A percentile compares a stretch with the other conserved stretches of the same genome.
Evolutionary conservation across 2,797 vertebrate genomes (phyloP).

Genomic region (Melanotaenia nigrans): DNA sequence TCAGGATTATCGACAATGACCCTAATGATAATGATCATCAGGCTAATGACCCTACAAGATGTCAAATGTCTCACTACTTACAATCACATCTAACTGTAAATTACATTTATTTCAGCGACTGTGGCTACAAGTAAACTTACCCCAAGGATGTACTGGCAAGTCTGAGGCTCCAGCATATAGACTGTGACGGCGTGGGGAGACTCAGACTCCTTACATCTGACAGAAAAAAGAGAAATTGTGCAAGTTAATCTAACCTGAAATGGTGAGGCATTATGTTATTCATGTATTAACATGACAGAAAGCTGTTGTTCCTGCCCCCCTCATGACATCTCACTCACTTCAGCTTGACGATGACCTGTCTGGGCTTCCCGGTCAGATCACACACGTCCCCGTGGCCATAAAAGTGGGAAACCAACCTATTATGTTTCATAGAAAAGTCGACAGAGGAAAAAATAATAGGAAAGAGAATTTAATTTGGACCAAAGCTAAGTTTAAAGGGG

Average conservation of each 20-base stretch:
- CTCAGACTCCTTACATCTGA: constrained; percentile 97
- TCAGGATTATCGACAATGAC: not conserved
- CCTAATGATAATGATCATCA: not conserved
- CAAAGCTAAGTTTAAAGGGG: not conserved
- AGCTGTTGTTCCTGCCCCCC: too few relatives aligned
- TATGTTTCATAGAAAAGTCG: constrained; percentile 10
- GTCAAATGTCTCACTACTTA: not conserved
- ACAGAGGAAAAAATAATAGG: not conserved
- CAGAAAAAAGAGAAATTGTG: constrained; percentile 21
- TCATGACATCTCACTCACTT: constrained; percentile 86
- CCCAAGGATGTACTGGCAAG: constrained; percentile 98
- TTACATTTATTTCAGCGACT: not conserved
- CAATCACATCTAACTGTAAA: too few relatives aligned
- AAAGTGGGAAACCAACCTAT: constrained; percentile 96
- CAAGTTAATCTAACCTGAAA: constrained; percentile 16
- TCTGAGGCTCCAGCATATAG: constrained; percentile 98
- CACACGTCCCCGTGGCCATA: constrained; percentile 96
- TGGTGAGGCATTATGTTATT: constrained; percentile 12
- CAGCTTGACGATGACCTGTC: constrained; percentile 97
- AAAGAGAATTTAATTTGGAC: not conserved
- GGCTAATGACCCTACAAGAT: not conserved
- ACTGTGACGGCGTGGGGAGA: constrained; percentile 98
- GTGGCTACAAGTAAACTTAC: constrained; percentile 76
- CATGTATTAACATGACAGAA: not conserved
- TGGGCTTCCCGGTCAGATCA: constrained; percentile 94